Percentiles rank a stretch among this genome's conserved stretches.
Conservation (phyloP, 2,888 invertebrate genomes). For the Matsumyia berberina region DNA sequence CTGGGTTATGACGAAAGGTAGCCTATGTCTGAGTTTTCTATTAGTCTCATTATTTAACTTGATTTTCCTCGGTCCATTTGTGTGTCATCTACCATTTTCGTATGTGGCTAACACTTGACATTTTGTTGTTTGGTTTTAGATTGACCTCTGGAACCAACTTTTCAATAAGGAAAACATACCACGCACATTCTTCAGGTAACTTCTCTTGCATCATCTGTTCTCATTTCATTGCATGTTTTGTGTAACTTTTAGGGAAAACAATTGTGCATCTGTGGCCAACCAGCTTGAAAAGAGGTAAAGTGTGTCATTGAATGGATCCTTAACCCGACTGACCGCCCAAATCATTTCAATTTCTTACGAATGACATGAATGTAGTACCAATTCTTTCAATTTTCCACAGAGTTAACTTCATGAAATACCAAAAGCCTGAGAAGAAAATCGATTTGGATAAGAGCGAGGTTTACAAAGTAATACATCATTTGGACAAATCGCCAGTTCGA, state of each 20-base stretch:
- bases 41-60: constrained; percentile 14
- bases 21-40: constrained; percentile 25
- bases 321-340: not conserved
- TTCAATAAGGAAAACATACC: constrained; percentile 84
- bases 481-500: constrained; percentile 88
- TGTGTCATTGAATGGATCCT: constrained; percentile 32
- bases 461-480: constrained; percentile 91
- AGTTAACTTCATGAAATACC: constrained; percentile 96
- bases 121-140: constrained; percentile 86
- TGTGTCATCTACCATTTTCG: constrained; percentile 55
- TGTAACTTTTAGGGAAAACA: constrained; percentile 85
- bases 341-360: not conserved
- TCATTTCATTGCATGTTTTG: constrained; percentile 53
- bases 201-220: constrained; percentile 58
- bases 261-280: constrained; percentile 85
- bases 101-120: constrained; percentile 75
- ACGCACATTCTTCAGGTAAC: constrained; percentile 87
- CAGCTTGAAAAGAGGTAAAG: constrained; percentile 80
- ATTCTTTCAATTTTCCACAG: constrained; percentile 84
- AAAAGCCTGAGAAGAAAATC: constrained; percentile 90
- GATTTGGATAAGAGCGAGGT: constrained; percentile 92
- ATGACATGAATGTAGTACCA: not conserved
- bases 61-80: constrained; percentile 19
- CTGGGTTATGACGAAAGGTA: constrained; percentile 84
- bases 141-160: constrained; percentile 87